These are phyloP conservation scores for Isichthys henryi DNA, from an alignment of 2,113 vertebrate genomes.

Conservation along the genomic window DNA sequence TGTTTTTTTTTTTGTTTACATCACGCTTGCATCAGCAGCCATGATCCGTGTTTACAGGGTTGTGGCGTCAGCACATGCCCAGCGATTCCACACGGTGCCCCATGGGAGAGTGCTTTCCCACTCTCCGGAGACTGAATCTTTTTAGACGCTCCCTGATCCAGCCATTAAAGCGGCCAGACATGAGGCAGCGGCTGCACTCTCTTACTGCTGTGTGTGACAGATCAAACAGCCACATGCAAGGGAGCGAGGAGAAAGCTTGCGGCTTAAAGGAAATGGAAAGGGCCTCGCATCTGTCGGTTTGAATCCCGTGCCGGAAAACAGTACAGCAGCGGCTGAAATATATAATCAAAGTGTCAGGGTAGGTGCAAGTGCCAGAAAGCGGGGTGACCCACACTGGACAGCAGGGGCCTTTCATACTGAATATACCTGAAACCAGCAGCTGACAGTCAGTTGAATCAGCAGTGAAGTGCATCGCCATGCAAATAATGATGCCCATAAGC, in stretches of 20 bases:
- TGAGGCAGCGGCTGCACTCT: not conserved
- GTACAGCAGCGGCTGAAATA: not conserved
- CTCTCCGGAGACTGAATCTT: conserved; percentile 28
- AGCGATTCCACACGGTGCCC: conserved; percentile 29
- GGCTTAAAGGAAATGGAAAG: not conserved
- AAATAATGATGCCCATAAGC: not conserved
- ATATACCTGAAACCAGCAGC: conserved; percentile 60
- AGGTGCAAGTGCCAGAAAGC: not conserved
- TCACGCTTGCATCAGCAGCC: conserved; percentile 55
- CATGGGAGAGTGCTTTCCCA: conserved; percentile 41
- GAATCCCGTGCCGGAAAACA: not conserved
- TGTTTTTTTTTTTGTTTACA: conserved; percentile 43
- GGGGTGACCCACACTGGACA: not conserved
- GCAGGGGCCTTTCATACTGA: conserved; percentile 23
- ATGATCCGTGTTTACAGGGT: conserved; percentile 14
- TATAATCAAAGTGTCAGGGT: not conserved
- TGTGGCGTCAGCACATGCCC: conserved; percentile 19
- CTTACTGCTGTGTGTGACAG: not conserved
- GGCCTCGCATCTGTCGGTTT: not conserved
- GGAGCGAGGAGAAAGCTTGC: not conserved
- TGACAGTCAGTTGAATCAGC: conserved; percentile 31
- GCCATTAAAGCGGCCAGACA: conserved; percentile 36
- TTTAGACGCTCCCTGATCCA: conserved; percentile 25
- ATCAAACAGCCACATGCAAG: not conserved
- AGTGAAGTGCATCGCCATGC: not conserved